Evolutionary conservation across 2,888 invertebrate genomes (phyloP), one percentile per base, ranked within the genome.

Genomic region (Hypselothyrea guttata): DNA sequence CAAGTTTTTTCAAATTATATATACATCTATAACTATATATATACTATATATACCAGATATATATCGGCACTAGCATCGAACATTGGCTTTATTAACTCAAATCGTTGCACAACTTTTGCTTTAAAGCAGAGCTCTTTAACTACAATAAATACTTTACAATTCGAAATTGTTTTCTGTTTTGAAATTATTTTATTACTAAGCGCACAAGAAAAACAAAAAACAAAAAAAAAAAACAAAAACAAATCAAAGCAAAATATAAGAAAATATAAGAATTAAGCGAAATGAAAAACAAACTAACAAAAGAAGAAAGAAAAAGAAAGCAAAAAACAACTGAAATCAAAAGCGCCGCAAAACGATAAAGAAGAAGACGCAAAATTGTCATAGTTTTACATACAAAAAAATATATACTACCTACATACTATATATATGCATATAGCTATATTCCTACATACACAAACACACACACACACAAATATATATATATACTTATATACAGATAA

Each of bases 321-420:
- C 11, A 65, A 68, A 58, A 13, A 15, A 40, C 61, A 46, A 52
- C 27, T 27, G 11, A 16, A 35, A 45, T 31, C 8, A 40, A 16
- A 56, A 38, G 46, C 22, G 4, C 9, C 5, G 18, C n/a, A 37
- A 60, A 51, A 35, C 8, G 7, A 34, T 22, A 35, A 40, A 18
- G 22, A 31, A 35, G 56, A 40, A 35, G 28, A 44, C 16, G 16
- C 16, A 34, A n/a, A n/a, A 55, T 40, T 52, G 52, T 56, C 53
- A 71, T 57, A 46, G 59, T 51, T 73, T 67, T 59, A 75, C 58
- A 54, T 66, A n/a, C n/a, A n/a, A n/a, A n/a, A n/a, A n/a, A n/a
- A n/a, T n/a, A 59, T 62, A 59, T 65, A 63, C 31, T 35, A 35
- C 8, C 8, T 35, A 33, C 47, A 65, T 53, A 49, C 22, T 57